These are phyloP conservation scores for Gryllus bimaculatus DNA, from an alignment of 1,140 invertebrate genomes.

Conservation along the genomic window DNA sequence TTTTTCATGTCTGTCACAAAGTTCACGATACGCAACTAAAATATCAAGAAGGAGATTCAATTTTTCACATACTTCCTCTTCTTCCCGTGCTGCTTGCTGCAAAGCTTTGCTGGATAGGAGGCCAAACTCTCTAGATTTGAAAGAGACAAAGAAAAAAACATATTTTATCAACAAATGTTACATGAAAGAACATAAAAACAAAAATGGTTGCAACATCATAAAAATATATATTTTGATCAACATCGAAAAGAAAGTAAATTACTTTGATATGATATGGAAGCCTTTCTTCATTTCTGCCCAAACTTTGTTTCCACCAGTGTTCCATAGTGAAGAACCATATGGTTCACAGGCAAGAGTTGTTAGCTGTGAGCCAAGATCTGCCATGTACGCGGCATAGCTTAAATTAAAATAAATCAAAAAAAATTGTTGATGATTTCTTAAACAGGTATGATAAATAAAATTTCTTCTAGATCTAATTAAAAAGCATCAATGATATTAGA, in stretches of 20 bases:
- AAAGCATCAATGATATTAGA: too few species aligned
- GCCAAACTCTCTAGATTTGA: slow-evolving; percentile 35
- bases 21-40: slow-evolving; percentile 49
- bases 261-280: slow-evolving; percentile 49
- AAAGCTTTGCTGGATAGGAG: slow-evolving; percentile 36
- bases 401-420: neutral
- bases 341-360: slow-evolving; percentile 32
- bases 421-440: too few species aligned
- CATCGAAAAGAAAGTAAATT: slow-evolving; percentile 23
- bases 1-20: slow-evolving; percentile 61
- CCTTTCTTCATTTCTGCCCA: slow-evolving; percentile 53
- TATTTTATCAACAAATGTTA: neutral
- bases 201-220: neutral
- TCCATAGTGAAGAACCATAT: slow-evolving; percentile 40
- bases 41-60: slow-evolving; percentile 53
- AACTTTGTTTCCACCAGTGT: slow-evolving; percentile 47
- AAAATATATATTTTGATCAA: neutral
- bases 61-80: slow-evolving; percentile 50
- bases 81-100: slow-evolving; percentile 43
- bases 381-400: slow-evolving; percentile 49
- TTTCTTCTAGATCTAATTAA: too few species aligned
- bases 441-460: too few species aligned
- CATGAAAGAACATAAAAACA: neutral
- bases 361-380: slow-evolving; percentile 41
- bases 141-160: slow-evolving; percentile 19